phyloP scores from a whole-genome alignment of 2,888 invertebrate genomes.

The Iselma pallidipennis region DNA sequence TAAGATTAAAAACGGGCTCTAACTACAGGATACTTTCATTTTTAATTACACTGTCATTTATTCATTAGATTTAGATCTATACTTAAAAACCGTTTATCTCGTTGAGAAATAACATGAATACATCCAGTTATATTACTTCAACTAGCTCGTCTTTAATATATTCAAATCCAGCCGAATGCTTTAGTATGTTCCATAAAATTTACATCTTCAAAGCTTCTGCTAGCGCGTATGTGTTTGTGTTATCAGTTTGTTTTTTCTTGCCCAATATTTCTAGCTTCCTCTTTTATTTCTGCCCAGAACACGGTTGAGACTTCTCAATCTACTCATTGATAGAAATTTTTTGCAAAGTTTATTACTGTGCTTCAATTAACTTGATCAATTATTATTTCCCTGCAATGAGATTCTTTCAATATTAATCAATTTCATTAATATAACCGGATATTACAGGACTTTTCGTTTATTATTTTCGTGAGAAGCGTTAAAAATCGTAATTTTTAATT shows the following conservation, averaged over 20 bases:
- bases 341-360: no score
- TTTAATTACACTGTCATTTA: neutral
- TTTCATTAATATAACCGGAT: no score
- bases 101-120: neutral
- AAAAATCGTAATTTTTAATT: no score
- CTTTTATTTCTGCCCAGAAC: neutral
- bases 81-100: neutral
- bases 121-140: neutral
- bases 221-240: neutral
- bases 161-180: neutral
- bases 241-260: neutral
- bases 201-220: neutral
- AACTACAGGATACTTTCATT: neutral
- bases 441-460: no score
- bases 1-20: neutral
- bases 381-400: no score
- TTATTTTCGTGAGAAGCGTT: no score
- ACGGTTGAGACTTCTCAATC: neutral
- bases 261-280: neutral
- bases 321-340: no score
- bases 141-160: neutral
- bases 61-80: neutral
- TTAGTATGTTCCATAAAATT: neutral
- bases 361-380: no score
- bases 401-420: no score